Base-by-base conservation (phyloP, 2,888 invertebrate genomes). In the Cantharis rustica region DNA sequence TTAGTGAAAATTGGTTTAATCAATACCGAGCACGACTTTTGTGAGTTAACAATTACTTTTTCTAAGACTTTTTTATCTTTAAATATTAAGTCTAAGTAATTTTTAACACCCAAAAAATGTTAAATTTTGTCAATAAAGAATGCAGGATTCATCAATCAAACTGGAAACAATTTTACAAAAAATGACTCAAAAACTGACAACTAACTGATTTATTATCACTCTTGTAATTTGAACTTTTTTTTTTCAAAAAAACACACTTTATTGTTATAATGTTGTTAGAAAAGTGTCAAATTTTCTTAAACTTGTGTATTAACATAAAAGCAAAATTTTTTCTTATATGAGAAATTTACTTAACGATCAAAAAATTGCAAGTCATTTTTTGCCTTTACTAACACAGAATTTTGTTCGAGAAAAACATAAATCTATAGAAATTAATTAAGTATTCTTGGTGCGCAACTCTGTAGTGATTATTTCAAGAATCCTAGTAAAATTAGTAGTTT, bases 141-240 rank as follows among this genome's bases (percentile, higher is more conserved):
- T 62, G 23, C 62, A 61, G 62, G 23, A 71, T 62, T 62, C 71
- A 71, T 71, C 71, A 71, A 71, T 71, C 71, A 71, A 71, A 15
- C 23, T 26, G 71, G 26, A 71, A 71, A 63, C 62, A 71, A 71
- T 71, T 62, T 71, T 15, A 16, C 62, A 71, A 71, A 71, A 71
- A 71, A 16, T 71, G 61, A 71, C 62, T 71, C 47, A 62, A 71
- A 71, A 71, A 71, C 62, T 71, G 71, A 62, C 71, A 61, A 17
- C 23, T 27, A 26, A 61, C 62, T 71, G 71, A 71, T 71, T 71
- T 71, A 71, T 71, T 71, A 71, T 62, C 26, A 71, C 71, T 23
- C 62, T 23, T 66, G 64, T 66, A 66, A 66, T 66, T 66, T 66
- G 64, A 66, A 66, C 64, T 66, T 66, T 66, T 23, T 64, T 20